Evolutionary conservation across 1,140 invertebrate species (phyloP), one percentile per base, ranked within the genome.

Genomic region (Ooceraea biroi): DNA sequence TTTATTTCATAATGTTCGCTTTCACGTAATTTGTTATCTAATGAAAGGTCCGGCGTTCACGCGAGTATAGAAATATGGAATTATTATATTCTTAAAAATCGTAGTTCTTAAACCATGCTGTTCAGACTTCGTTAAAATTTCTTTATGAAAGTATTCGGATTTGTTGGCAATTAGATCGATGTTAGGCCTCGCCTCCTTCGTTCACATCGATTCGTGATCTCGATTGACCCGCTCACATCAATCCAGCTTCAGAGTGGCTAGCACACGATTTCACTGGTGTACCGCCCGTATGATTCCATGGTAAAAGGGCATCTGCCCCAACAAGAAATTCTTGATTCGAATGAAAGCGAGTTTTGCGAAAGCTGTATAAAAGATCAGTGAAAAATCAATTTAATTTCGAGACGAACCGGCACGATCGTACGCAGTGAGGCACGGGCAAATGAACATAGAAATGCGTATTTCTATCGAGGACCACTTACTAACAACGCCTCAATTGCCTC

Each of bases 251-350:
- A 8, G 60, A 66, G 12, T 57, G 71, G 83, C 30, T 65, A 50
- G 30, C 41, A 69, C 22, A 80, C 82, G 82, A 87, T 88, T 61
- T 50, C 80, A 48, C 41, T 69, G 65, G 66, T 27, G 44, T 87
- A 71, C 77, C 85, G 66, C 85, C 85, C 74, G 87, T 73, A 48
- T 69, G 68, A 78, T 55, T 60, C 72, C 55, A 25, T 69, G 72
- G 71, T 71, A 84, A 88, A 88, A 88, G 86, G 86, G 73, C 85
- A 88, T 68, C 68, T 87, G 82, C 86, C 77, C 65, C 82, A 57
- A 27, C 68, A 27, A 76, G 55, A 7, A 36, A 73, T 61, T 27
- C 11, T 25, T 10, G 44, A 73, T 41, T 73, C 30, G 19, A 25
- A 84, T 58, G 85, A 88, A 84, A 88, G 82, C 85, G 86, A 88